Conservation (phyloP, 2,797 vertebrate genomes). For the Parauchenoglanis ngamensis region DNA sequence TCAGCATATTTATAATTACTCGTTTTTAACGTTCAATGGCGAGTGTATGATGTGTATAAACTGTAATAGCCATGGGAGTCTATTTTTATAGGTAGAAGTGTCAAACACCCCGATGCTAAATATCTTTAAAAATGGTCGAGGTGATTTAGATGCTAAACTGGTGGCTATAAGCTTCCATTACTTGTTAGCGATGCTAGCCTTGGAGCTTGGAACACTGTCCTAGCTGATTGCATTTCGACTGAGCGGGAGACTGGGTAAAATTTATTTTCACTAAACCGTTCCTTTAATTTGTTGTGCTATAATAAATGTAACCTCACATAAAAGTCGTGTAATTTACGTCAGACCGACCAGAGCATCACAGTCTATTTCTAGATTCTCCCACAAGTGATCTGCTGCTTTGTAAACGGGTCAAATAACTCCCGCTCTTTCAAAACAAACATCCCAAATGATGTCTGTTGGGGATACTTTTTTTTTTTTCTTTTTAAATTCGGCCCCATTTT, state of each 20-base stretch:
- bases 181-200: background rate
- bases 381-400: background rate
- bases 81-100: background rate
- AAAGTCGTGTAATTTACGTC: background rate
- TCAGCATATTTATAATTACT: background rate
- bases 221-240: background rate
- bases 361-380: background rate
- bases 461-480: background rate
- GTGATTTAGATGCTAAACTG: background rate
- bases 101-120: too few species aligned
- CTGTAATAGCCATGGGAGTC: background rate
- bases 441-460: background rate
- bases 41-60: background rate
- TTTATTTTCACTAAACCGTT: background rate
- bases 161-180: background rate
- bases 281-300: background rate
- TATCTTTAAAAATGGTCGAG: background rate
- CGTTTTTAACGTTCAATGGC: background rate
- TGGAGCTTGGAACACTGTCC: background rate
- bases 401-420: background rate
- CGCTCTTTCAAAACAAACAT: conserved; percentile 28
- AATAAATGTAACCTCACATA: background rate
- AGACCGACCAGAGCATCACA: background rate
- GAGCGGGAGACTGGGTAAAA: background rate
- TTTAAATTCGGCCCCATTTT: conserved; percentile 14